Evolutionary conservation across 1,140 invertebrate species (phyloP).

Genomic region (Orussus abietinus): DNA sequence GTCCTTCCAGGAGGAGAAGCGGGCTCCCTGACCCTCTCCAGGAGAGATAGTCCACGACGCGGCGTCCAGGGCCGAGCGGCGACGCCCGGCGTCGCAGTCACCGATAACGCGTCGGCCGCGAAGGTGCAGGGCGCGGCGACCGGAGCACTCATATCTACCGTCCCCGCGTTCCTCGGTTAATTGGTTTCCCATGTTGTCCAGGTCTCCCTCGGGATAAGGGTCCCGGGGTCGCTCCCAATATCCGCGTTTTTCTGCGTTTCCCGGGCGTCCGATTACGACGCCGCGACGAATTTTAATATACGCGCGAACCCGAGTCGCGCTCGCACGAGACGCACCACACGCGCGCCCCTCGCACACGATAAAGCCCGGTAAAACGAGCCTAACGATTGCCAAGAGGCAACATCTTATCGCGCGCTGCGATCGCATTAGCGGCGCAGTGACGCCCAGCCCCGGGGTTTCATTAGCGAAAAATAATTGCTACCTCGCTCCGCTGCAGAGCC

Average conservation of each 20-base stretch:
- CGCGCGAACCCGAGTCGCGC: conserved; percentile 9
- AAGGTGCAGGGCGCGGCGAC: conserved; percentile 13
- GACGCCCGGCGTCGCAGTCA: conserved; percentile 22
- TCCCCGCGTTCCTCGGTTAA: conserved; percentile 44
- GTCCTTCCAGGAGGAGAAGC: conserved; percentile 20
- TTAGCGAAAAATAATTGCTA: conserved; percentile 51
- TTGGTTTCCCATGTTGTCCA: conserved; percentile 53
- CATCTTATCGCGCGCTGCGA: conserved; percentile 47
- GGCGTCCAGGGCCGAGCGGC: conserved; percentile 22
- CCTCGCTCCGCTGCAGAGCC: too few species aligned
- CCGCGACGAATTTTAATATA: not conserved
- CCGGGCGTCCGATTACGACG: too few species aligned
- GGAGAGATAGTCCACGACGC: conserved; percentile 14
- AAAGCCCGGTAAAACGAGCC: conserved; percentile 26
- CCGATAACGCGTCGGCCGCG: conserved; percentile 30
- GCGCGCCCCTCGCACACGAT: conserved; percentile 9
- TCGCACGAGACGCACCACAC: conserved; percentile 11
- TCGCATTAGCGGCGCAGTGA: conserved; percentile 51
- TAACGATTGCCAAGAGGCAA: conserved; percentile 44
- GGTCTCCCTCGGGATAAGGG: conserved; percentile 45
- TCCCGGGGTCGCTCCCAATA: conserved; percentile 15
- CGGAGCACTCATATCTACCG: conserved; percentile 44
- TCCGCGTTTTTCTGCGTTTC: not conserved
- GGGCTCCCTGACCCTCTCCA: conserved; percentile 16
- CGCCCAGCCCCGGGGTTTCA: conserved; percentile 41